Evolutionary conservation across 2,797 vertebrate genomes (phyloP).

Genomic region (Rhinoraja longicauda): DNA sequence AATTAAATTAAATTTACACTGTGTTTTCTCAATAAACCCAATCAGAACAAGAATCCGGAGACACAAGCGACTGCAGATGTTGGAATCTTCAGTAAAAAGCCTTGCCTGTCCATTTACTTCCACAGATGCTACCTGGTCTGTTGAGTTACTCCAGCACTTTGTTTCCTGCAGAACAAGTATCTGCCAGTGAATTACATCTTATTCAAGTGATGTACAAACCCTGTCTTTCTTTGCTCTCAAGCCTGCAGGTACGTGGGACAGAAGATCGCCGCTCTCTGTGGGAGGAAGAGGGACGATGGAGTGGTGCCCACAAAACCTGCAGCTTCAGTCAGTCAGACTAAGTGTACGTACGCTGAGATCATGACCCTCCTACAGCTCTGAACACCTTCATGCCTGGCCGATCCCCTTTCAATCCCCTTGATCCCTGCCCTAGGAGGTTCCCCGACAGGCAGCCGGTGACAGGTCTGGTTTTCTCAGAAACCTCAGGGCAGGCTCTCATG

Average conservation of each 20-base stretch:
- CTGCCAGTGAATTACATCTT: too few relatives aligned
- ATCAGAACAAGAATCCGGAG: neutral
- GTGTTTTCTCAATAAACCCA: neutral
- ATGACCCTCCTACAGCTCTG: too few relatives aligned
- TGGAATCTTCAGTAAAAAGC: too few relatives aligned
- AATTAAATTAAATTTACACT: neutral
- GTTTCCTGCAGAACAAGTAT: too few relatives aligned
- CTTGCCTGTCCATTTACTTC: too few relatives aligned
- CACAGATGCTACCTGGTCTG: too few relatives aligned
- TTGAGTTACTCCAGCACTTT: too few relatives aligned
- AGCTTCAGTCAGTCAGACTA: neutral
- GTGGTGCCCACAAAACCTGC: neutral
- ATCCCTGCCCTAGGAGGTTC: neutral
- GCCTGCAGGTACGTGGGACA: neutral
- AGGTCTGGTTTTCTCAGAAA: neutral
- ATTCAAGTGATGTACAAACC: neutral
- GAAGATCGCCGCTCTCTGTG: slow-evolving; percentile 6
- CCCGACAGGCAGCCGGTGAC: neutral
- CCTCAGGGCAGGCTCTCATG: neutral
- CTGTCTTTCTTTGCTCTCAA: neutral
- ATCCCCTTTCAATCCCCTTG: neutral
- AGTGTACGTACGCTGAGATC: neutral
- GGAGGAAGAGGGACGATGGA: neutral
- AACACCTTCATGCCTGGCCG: neutral
- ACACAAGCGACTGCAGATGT: too few relatives aligned